phyloP scores from a whole-genome alignment of 2,113 vertebrate genomes.

The Callorhinus ursinus region DNA sequence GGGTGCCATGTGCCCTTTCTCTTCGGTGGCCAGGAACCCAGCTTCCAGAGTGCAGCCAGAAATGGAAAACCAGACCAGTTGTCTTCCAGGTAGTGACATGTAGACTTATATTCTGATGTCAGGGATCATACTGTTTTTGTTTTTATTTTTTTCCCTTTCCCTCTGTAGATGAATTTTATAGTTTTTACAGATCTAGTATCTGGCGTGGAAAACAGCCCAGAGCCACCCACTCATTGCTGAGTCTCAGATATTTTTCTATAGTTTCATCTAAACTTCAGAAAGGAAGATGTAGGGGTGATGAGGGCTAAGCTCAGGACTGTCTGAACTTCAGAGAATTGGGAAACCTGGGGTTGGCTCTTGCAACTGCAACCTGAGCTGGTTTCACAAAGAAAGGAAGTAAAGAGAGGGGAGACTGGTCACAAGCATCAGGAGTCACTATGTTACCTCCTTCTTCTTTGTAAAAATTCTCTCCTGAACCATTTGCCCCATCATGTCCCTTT shows the following conservation, averaged over 20 bases:
- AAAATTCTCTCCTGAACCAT: neutral
- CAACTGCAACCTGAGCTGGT: rapidly evolving
- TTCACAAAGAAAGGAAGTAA: neutral
- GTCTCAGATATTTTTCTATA: neutral
- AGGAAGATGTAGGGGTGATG: neutral
- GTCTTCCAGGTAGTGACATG: neutral
- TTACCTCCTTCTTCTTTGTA: neutral
- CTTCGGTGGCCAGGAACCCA: neutral
- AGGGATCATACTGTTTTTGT: neutral
- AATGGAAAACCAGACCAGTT: neutral
- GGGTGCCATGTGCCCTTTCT: neutral
- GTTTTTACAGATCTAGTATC: neutral
- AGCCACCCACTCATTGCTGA: too few relatives aligned
- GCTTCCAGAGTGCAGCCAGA: neutral
- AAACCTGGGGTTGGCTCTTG: neutral
- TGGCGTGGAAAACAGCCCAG: neutral
- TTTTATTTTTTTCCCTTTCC: neutral
- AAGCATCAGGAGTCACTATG: neutral
- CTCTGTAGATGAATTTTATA: neutral
- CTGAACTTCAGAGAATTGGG: neutral
- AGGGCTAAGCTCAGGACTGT: neutral
- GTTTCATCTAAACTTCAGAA: neutral
- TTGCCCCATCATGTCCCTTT: neutral
- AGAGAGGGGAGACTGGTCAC: neutral
- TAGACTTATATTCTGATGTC: neutral